Conservation (phyloP, 2,797 vertebrate genomes). For the Telmatherina bonti region DNA sequence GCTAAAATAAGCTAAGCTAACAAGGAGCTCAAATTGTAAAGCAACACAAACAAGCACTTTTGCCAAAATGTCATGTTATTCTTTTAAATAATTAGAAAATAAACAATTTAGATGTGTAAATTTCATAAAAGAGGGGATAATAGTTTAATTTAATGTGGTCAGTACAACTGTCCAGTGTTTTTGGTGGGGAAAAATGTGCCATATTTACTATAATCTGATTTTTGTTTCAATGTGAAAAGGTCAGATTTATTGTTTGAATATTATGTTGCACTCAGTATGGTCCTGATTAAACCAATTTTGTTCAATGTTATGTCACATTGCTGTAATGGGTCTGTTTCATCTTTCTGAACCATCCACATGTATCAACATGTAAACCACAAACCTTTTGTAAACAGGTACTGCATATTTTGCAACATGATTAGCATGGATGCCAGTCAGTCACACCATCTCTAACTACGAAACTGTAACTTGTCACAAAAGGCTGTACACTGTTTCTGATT, state of each 20-base stretch:
- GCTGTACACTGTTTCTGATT: slow-evolving; percentile 18
- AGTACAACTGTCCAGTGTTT: slow-evolving; percentile 16
- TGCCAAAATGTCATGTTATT: slow-evolving; percentile 11
- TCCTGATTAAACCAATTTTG: slow-evolving; percentile 27
- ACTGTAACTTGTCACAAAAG: slow-evolving; percentile 50
- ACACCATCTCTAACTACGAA: slow-evolving; percentile 44
- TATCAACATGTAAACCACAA: slow-evolving; percentile 25
- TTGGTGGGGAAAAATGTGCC: slow-evolving; percentile 60
- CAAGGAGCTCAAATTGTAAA: not conserved
- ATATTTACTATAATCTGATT: slow-evolving; percentile 52
- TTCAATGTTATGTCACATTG: slow-evolving; percentile 36
- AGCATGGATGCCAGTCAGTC: slow-evolving; percentile 42
- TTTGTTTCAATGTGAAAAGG: slow-evolving; percentile 48
- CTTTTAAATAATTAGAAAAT: not conserved
- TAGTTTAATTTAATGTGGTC: slow-evolving; percentile 19
- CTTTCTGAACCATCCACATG: slow-evolving; percentile 33
- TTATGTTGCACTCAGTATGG: slow-evolving; percentile 42
- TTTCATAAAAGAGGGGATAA: not conserved
- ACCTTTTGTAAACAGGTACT: slow-evolving; percentile 46
- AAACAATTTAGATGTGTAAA: slow-evolving; percentile 3
- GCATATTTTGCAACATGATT: slow-evolving; percentile 28
- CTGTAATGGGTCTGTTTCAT: slow-evolving; percentile 42
- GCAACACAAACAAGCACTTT: slow-evolving; percentile 3
- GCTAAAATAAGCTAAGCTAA: slow-evolving; percentile 11
- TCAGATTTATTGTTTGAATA: slow-evolving; percentile 41